Evolutionary conservation across 2,797 vertebrate species (phyloP).

Genomic region (Chromis chromis): DNA sequence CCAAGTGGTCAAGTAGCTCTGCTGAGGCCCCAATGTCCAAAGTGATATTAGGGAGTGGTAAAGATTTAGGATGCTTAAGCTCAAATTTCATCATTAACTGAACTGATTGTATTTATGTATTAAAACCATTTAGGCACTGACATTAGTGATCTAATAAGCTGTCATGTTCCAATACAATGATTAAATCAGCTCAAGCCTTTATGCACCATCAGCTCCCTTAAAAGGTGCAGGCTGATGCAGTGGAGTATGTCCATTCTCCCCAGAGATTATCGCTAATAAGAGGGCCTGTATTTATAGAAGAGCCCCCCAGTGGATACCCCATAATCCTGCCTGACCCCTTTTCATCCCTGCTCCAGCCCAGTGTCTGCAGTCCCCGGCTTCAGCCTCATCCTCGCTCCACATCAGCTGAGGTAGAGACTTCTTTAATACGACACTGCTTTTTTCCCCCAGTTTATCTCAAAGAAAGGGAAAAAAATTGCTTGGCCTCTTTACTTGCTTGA

Average conservation of each 20-base stretch:
- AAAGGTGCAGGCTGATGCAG: constrained; percentile 83
- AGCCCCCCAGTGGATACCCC: constrained; percentile 75
- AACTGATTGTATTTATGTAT: neutral
- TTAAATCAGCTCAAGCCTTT: constrained; percentile 36
- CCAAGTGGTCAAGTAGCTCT: constrained; percentile 41
- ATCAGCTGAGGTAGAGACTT: constrained; percentile 61
- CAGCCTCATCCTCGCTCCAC: constrained; percentile 49
- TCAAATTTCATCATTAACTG: neutral
- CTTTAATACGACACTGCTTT: constrained; percentile 22
- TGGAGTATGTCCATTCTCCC: constrained; percentile 76
- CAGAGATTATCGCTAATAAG: constrained; percentile 85
- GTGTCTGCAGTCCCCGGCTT: constrained; percentile 51
- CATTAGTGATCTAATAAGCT: neutral
- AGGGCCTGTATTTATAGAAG: constrained; percentile 88
- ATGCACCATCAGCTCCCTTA: constrained; percentile 77
- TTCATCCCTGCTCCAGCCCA: constrained; percentile 62
- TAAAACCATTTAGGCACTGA: neutral
- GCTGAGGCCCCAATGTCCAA: constrained; percentile 21
- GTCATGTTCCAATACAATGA: constrained; percentile 8
- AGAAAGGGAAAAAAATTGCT: constrained; percentile 16
- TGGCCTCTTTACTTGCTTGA: constrained; percentile 31
- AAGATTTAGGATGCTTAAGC: neutral
- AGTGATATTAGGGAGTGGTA: constrained; percentile 6
- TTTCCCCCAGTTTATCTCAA: constrained; percentile 28
- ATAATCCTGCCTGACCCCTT: constrained; percentile 80